Base-by-base conservation (phyloP, 1,140 invertebrate species). In the Sitobion miscanthi region DNA sequence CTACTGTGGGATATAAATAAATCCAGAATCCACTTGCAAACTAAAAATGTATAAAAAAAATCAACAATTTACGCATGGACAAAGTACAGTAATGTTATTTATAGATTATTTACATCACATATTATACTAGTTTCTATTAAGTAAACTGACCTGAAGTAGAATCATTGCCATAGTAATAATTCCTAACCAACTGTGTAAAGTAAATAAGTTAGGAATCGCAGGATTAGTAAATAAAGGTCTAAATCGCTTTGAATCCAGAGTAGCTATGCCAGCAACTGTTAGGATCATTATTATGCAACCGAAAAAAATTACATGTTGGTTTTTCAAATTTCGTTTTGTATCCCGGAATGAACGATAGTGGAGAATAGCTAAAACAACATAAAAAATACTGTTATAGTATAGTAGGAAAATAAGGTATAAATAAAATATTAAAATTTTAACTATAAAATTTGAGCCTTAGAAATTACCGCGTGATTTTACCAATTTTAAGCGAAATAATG, bases 101-200 rank as follows among this genome's bases (percentile, higher is more conserved):
- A 42, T 9, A 0, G 30, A 87, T 45, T n/a, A n/a, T 49, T 20
- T 4, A n/a, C 6, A 35, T 88, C 9, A 23, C 21, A 57, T 57
- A 57, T 11, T 62, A 62, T 57, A 47, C 0, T 47, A 47, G 3
- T 47, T 7, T 47, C 17, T 52, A 52, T 52, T 62, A 62, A 21
- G 8, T 30, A 3, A 2, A 94, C 62, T 95, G 95, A 98, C 97
- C 96, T 98, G 98, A 82, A 96, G 95, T 88, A 96, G 95, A 95
- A 98, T 98, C 94, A 98, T 95, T 94, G 98, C 96, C 9, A 98
- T 96, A 57, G 97, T 96, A 20, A 96, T 95, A 2, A 99, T 95
- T 1, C 98, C 98, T 89, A 99, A 94, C 98, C 98, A 99, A 94
- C 97, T 98, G 95, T 99, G 98, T 54, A 98, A 95, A 90, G 96